Percentiles rank a stretch among this genome's conserved stretches.
Evolutionary conservation across 2,797 vertebrate species (phyloP).

Genomic region (Chloroceryle inda): DNA sequence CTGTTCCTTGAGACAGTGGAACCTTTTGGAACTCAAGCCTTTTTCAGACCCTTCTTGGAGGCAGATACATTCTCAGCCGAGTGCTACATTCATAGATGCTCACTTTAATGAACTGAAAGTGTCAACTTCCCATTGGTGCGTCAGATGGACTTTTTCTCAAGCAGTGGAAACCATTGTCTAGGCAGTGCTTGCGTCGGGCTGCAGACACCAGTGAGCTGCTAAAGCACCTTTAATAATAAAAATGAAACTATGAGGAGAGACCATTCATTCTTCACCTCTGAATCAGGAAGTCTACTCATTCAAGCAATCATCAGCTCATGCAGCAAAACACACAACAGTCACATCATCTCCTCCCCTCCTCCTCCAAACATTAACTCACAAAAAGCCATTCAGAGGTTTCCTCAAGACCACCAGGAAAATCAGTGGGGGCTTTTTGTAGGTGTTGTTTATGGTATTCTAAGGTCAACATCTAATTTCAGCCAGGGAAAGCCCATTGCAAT

Average conservation of each 20-base stretch:
- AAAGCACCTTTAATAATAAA: slow-evolving; percentile 48
- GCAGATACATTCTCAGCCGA: neutral
- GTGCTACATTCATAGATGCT: neutral
- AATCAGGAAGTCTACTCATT: slow-evolving; percentile 69
- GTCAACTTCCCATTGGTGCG: slow-evolving; percentile 45
- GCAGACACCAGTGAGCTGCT: neutral
- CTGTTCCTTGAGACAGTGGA: neutral
- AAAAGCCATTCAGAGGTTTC: neutral
- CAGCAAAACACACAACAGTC: neutral
- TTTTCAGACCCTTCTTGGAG: neutral
- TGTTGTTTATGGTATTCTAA: slow-evolving; percentile 11
- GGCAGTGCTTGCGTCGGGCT: slow-evolving; percentile 38
- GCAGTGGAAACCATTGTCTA: slow-evolving; percentile 49
- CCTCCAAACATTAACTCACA: slow-evolving; percentile 34
- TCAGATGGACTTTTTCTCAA: slow-evolving; percentile 70
- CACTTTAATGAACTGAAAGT: slow-evolving; percentile 62
- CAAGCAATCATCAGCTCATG: neutral
- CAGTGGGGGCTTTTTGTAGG: slow-evolving; percentile 15
- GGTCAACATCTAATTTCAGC: slow-evolving; percentile 47
- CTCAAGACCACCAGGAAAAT: slow-evolving; percentile 58
- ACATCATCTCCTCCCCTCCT: slow-evolving; percentile 1
- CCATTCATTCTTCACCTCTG: slow-evolving; percentile 54
- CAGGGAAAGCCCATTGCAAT: slow-evolving; percentile 39
- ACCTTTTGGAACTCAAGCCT: neutral
- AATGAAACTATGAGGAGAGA: slow-evolving; percentile 53